Evolutionary conservation across 2,797 vertebrate genomes (phyloP).

Genomic region (Vespertilio murinus): DNA sequence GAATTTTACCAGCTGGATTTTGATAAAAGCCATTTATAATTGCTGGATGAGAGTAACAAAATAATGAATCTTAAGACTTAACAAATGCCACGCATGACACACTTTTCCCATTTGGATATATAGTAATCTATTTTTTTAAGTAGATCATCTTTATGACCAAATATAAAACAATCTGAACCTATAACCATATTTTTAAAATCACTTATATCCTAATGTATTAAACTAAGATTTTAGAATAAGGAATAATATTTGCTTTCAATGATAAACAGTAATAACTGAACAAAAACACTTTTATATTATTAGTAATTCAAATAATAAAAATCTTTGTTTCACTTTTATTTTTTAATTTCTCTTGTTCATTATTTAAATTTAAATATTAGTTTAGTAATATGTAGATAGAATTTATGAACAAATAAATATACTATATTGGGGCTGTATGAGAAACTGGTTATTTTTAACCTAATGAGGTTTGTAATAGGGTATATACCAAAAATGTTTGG

Average conservation of each 20-base stretch:
- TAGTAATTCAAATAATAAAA: constrained; percentile 3
- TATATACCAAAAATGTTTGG: background rate
- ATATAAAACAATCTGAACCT: background rate
- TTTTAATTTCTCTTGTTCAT: constrained; percentile 17
- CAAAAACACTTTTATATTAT: background rate
- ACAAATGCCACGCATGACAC: background rate
- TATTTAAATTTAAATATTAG: background rate
- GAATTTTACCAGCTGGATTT: constrained; percentile 11
- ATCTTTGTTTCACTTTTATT: background rate
- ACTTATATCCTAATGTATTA: background rate
- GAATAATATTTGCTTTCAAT: background rate
- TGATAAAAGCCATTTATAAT: background rate
- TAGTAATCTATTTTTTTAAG: background rate
- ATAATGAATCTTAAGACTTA: background rate
- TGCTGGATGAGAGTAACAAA: background rate
- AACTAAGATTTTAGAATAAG: background rate
- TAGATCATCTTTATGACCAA: background rate
- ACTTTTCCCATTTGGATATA: background rate
- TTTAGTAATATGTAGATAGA: background rate
- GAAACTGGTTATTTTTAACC: background rate
- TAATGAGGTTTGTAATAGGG: background rate
- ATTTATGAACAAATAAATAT: constrained; percentile 1
- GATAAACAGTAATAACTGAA: background rate
- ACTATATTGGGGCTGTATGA: background rate
- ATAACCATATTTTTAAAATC: background rate